These are phyloP conservation scores for Nannospalax galili DNA, from an alignment of 2,113 vertebrate genomes.

Conservation along the genomic window DNA sequence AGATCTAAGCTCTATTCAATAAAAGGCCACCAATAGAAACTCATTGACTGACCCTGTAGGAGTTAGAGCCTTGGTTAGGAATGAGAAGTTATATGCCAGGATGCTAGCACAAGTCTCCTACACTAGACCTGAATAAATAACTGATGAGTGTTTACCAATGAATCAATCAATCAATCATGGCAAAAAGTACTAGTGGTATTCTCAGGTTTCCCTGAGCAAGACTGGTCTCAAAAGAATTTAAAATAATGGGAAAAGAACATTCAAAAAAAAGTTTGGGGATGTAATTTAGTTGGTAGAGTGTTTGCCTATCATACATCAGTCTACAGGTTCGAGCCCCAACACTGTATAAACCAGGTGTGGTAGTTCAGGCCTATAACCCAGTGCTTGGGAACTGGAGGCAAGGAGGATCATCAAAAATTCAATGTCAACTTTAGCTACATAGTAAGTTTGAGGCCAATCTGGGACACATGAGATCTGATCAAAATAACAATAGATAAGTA, in stretches of 20 bases:
- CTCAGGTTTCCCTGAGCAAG: background rate
- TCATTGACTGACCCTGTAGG: background rate
- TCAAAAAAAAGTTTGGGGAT: too few species aligned
- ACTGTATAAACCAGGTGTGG: background rate
- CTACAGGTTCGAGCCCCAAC: background rate
- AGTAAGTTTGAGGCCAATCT: background rate
- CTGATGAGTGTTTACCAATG: background rate
- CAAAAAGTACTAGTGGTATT: background rate
- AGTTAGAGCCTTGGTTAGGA: background rate
- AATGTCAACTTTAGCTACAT: background rate
- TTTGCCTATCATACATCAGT: background rate
- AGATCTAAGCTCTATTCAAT: slow-evolving; percentile 1
- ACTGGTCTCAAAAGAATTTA: background rate
- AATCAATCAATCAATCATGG: background rate
- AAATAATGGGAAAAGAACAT: background rate
- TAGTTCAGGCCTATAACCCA: background rate
- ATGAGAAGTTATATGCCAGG: background rate
- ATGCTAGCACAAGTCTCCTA: background rate
- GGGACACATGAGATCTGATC: too few species aligned
- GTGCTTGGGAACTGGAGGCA: background rate
- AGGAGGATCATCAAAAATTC: background rate
- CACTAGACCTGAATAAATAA: background rate
- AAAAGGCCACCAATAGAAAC: background rate
- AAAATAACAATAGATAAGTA: background rate
- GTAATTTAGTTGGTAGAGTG: background rate